Evolutionary conservation across 2,888 invertebrate species (phyloP), one percentile per base, ranked within the genome.

Genomic region (Nomada goodeniana): DNA sequence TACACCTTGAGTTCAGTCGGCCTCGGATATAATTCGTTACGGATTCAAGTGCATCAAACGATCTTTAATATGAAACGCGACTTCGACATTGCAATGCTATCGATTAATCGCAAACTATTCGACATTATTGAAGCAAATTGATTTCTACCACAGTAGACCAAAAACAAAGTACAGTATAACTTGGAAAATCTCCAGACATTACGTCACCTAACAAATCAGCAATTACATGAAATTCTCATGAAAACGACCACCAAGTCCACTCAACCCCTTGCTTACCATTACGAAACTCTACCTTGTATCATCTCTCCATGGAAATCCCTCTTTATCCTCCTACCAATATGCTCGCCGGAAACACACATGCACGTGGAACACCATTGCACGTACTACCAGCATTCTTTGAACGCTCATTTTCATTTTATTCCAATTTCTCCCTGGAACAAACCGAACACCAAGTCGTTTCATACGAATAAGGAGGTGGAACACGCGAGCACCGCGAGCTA

Each of bases 381-480:
- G n/a, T 7, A 18, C n/a, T 9, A 7, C 7, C 53, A 9, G n/a
- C 53, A n/a, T 53, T 18, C 9, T 9, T 10, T 1, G 9, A n/a
- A 53, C n/a, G 53, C 20, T 13, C 5, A 7, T 50, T 5, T 53
- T 53, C 18, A n/a, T 53, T 18, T 11, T 1, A 18, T n/a, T 26
- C 11, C 26, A 1, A 65, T 65, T 65, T 65, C 29, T 65, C 65
- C 10, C 18, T 26, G 47, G 18, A 64, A 64, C 63, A 26, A 26
- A n/a, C 26, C 11, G 13, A 26, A 15, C 44, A 9, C n/a, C 11
- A 2, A 13, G 47, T 15, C 3, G 13, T 73, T 71, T 60, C 80
- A 52, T 23, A 29, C 60, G 67, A 74, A 74, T 81, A 74, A 29
- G 80, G 67, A 63, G 42, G 55, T 53, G 55, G 26, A 68, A 78